Evolutionary conservation across 2,797 vertebrate genomes (phyloP).

Genomic region (Babyrousa celebensis): DNA sequence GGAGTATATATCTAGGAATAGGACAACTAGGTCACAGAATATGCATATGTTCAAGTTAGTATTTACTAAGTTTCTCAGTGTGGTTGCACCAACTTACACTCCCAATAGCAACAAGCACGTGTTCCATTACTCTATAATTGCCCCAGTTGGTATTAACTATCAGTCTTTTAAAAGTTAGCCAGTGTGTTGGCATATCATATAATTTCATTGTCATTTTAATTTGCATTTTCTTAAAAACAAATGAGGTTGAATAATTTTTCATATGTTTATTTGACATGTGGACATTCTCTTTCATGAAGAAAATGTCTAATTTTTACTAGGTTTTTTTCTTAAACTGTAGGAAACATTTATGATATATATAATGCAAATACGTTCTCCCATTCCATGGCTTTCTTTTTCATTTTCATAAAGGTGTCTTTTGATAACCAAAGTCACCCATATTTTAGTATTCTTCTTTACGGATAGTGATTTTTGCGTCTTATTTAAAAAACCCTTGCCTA

Average conservation of each 20-base stretch:
- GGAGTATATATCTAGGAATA: neutral
- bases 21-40: neutral
- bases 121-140: neutral
- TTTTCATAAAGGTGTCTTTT: neutral
- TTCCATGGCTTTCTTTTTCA: neutral
- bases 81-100: neutral
- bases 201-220: neutral
- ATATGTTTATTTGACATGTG: neutral
- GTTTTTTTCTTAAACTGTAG: neutral
- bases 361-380: neutral
- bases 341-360: neutral
- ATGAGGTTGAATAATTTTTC: neutral
- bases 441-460: neutral
- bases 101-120: fast-evolving
- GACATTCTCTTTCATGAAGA: neutral
- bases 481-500: neutral
- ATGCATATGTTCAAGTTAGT: neutral
- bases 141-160: neutral
- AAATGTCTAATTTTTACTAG: neutral
- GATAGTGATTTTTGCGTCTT: neutral
- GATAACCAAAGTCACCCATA: neutral
- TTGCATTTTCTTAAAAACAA: neutral
- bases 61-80: neutral
- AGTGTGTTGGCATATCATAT: neutral
- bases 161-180: neutral